Conservation (phyloP, 2,113 vertebrate genomes). For the Hystrix cristata region DNA sequence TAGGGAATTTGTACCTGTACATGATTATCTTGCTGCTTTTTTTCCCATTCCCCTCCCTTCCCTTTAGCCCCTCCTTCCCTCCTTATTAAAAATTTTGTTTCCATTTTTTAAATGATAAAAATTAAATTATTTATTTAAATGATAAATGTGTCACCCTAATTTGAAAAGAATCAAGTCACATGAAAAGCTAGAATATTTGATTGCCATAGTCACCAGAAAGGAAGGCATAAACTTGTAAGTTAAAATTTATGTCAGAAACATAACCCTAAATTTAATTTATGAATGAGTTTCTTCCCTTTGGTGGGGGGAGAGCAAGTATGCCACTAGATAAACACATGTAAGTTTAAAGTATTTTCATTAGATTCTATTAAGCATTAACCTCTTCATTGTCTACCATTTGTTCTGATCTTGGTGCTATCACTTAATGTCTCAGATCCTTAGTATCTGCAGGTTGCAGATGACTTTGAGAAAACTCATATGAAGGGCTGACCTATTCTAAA, state of each 20-base stretch:
- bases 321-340: background rate
- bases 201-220: background rate
- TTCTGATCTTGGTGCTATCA: background rate
- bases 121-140: background rate
- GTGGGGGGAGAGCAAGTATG: background rate
- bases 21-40: too few relatives aligned
- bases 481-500: background rate
- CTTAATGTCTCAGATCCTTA: background rate
- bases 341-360: conserved; percentile 39
- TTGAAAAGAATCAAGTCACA: conserved; percentile 34
- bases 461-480: background rate
- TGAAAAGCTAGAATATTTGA: background rate
- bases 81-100: too few relatives aligned
- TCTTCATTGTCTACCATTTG: background rate
- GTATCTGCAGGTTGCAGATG: background rate
- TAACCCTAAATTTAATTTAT: background rate
- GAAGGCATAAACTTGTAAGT: background rate
- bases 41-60: too few relatives aligned
- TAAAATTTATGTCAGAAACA: conserved; percentile 22
- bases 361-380: background rate
- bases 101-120: background rate
- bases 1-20: too few relatives aligned
- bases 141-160: background rate
- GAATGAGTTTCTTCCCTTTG: background rate
- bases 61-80: too few relatives aligned